Base-by-base conservation (phyloP, 2,797 vertebrate genomes). In the Petrocephalus schoutedeni region DNA sequence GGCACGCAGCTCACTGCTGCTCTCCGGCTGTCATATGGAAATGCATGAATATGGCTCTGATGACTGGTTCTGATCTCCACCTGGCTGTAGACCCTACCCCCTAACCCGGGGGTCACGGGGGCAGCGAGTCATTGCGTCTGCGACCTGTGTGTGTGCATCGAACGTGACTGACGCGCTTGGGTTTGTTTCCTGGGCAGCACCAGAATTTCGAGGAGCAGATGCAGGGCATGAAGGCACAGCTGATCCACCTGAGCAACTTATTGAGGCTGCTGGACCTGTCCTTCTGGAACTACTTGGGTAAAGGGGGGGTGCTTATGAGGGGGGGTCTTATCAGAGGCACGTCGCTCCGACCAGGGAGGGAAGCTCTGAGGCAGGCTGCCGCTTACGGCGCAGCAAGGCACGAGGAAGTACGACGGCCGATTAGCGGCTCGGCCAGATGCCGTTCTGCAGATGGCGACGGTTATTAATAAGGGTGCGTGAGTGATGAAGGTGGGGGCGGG, bases 161-260 rank as follows among this genome's bases (percentile, higher is more conserved):
- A 9, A 5, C 0, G 2, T 4, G 1, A 51, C 77, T 49, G 49
- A 83, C 41, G 53, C 2, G 19, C 41, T 83, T 67, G 61, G 23
- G 14, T 83, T 51, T 83, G 41, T 53, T 53, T 5, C 16, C 71
- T 89, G 89, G 88, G 88, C 92, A 99, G 98, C 98, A 98, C 92
- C 96, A 98, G 90, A 99, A 99, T 95, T 99, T 99, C 91, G 98
- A 99, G 95, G 98, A 99, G 92, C 98, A 98, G 95, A 99, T 99
- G 98, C 97, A 98, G 94, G 98, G 98, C 61, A 99, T 99, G 98
- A 98, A 99, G 95, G 97, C 96, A 3, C 98, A 99, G 92, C 94
- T 99, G 92, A 96, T 98, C 90, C 97, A 99, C 74, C 96, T 99
- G 92, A 97, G 98, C 89, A 95, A 97, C 23, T 96, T 99, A 93